A percentile compares a stretch with the other conserved stretches of the same genome.
Evolutionary conservation across 2,888 invertebrate genomes (phyloP).

Genomic region (Apamea sordens): DNA sequence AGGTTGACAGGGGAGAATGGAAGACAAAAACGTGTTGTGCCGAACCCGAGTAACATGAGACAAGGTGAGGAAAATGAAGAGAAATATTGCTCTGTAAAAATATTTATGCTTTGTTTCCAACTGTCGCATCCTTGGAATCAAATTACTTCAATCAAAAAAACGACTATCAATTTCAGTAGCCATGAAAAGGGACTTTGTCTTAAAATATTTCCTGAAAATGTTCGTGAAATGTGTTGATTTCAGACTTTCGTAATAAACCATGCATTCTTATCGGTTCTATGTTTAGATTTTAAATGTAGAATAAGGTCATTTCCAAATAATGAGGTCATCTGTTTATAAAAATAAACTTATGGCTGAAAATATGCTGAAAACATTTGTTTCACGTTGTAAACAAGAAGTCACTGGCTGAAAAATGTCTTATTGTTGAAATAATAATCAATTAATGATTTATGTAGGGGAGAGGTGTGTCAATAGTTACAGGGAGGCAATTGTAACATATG

Average conservation of each 20-base stretch:
- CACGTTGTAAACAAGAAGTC: slow-evolving; percentile 24
- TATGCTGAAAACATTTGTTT: slow-evolving; percentile 23
- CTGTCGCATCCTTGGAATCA: neutral
- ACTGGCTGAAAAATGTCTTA: slow-evolving; percentile 12
- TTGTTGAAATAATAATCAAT: neutral
- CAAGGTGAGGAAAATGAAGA: no score
- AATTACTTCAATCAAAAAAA: neutral
- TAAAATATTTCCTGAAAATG: neutral
- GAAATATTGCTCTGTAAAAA: neutral
- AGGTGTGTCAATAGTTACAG: no score
- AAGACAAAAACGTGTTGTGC: no score
- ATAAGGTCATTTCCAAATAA: slow-evolving; percentile 56
- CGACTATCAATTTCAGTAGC: neutral
- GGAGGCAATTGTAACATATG: no score
- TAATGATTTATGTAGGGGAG: no score
- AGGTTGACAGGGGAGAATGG: no score
- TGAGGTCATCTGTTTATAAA: slow-evolving; percentile 37
- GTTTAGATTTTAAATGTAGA: slow-evolving; percentile 54
- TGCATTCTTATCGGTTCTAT: slow-evolving; percentile 49
- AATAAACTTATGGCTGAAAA: slow-evolving; percentile 23
- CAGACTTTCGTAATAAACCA: slow-evolving; percentile 18
- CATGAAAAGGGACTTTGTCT: neutral
- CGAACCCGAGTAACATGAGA: no score
- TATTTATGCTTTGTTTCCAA: neutral
- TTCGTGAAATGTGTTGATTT: slow-evolving; percentile 28